Percentiles rank a stretch among this genome's conserved stretches.
Evolutionary conservation across 2,113 vertebrate genomes (phyloP).

Genomic region (Oreochromis aureus): DNA sequence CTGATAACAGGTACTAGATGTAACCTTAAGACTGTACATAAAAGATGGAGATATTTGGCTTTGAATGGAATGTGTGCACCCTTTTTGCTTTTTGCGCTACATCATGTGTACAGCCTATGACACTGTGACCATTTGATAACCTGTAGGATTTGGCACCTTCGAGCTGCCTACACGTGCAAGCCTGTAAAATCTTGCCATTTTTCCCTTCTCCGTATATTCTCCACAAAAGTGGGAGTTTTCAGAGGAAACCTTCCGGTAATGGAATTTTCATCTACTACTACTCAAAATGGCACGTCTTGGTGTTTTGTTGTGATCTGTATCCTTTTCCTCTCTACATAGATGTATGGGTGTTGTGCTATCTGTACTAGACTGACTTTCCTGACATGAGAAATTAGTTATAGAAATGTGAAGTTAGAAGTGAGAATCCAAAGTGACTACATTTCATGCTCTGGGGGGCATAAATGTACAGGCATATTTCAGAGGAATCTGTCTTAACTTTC

Average conservation of each 20-base stretch:
- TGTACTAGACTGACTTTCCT: background rate
- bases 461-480: accelerated
- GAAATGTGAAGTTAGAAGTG: background rate
- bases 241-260: background rate
- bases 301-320: background rate
- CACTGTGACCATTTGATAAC: background rate
- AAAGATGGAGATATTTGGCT: background rate
- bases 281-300: background rate
- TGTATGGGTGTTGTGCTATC: background rate
- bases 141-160: background rate
- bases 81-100: background rate
- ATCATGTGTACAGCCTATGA: background rate
- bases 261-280: background rate
- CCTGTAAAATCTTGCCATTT: background rate
- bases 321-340: background rate
- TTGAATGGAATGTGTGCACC: accelerated
- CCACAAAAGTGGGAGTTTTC: background rate
- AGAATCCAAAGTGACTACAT: background rate
- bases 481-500: background rate
- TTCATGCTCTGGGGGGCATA: accelerated
- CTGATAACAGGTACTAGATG: background rate
- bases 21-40: background rate
- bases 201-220: accelerated
- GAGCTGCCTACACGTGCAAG: background rate
- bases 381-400: background rate